Evolutionary conservation across 2,888 invertebrate species (phyloP).

Genomic region (Argyra leucocephala): DNA sequence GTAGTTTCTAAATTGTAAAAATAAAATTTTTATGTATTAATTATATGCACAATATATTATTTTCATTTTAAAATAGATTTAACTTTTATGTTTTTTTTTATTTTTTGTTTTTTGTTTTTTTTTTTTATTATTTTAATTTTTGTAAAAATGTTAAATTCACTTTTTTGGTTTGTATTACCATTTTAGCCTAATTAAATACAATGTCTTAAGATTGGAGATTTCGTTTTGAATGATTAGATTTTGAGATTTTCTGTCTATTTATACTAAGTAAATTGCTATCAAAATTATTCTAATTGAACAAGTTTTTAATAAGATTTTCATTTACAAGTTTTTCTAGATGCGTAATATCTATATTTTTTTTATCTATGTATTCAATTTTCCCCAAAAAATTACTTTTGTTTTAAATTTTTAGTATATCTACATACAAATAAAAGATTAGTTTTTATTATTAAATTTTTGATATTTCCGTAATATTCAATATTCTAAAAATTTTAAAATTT

Average conservation of each 20-base stretch:
- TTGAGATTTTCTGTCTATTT: not conserved
- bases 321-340: not conserved
- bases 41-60: too few relatives aligned
- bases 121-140: not conserved
- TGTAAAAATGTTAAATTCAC: too few relatives aligned
- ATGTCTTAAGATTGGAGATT: not conserved
- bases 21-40: too few relatives aligned
- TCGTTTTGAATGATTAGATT: not conserved
- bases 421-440: not conserved
- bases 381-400: not conserved
- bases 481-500: not conserved
- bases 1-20: not conserved
- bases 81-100: too few relatives aligned
- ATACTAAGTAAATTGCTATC: not conserved
- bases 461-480: not conserved
- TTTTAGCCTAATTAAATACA: not conserved
- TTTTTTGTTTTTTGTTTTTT: not conserved
- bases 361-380: not conserved
- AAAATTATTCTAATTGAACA: slow-evolving; percentile 1
- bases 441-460: not conserved
- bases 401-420: not conserved
- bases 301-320: not conserved
- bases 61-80: too few relatives aligned
- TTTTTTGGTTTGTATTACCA: not conserved
- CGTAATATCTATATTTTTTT: not conserved